phyloP scores from a whole-genome alignment of 2,797 vertebrate genomes.

The Chelon auratus region DNA sequence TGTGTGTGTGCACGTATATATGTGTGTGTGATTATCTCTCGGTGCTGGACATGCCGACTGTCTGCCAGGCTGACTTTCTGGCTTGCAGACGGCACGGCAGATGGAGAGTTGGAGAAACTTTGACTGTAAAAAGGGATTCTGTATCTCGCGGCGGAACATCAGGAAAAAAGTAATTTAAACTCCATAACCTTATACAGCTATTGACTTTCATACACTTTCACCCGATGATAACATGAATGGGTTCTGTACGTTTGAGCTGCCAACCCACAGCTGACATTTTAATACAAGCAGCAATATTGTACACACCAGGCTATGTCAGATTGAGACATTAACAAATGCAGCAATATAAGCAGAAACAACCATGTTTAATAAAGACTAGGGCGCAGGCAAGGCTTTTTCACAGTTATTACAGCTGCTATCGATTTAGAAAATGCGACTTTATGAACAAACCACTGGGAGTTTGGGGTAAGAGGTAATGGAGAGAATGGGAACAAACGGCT shows the following conservation, averaged over 20 bases:
- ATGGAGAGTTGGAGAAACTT: constrained; percentile 36
- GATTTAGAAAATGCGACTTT: background rate
- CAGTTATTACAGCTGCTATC: constrained; percentile 7
- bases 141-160: background rate
- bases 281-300: constrained; percentile 1
- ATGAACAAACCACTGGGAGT: background rate
- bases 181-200: background rate
- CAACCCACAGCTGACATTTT: constrained; percentile 13
- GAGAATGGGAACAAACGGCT: no score
- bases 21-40: constrained; percentile 26
- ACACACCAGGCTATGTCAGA: background rate
- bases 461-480: no score
- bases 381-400: background rate
- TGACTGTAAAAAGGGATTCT: constrained; percentile 7
- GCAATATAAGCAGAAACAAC: background rate
- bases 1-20: no score
- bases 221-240: no score
- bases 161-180: background rate
- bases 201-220: background rate
- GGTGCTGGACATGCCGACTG: constrained; percentile 12
- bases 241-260: background rate
- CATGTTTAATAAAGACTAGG: background rate
- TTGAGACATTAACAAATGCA: background rate
- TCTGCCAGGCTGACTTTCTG: constrained; percentile 16
- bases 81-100: constrained; percentile 10